Evolutionary conservation across 2,888 invertebrate genomes (phyloP), one percentile per base, ranked within the genome.

Genomic region (Drosophila infuscata): DNA sequence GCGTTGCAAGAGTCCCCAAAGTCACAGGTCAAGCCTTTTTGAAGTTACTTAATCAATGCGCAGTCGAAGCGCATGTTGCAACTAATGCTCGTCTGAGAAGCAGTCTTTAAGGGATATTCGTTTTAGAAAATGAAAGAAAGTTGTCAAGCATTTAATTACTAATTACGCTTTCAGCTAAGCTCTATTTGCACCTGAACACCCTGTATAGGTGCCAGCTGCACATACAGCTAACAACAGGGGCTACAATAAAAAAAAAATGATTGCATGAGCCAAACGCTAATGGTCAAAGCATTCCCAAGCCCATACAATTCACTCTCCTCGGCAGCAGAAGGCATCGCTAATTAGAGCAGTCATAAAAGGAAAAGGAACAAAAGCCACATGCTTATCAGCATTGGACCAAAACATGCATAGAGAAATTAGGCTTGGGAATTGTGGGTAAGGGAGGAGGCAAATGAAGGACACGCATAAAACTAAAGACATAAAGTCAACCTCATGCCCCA

Each of bases 321-420:
- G 17, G 30, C 56, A 49, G 29, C 46, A 15, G 59, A 43, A 60
- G 66, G 51, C 67, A 46, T 30, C 36, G 43, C 59, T 72, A 75
- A 75, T 78, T 81, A 66, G 65, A 53, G 54, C 48, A 61, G 67
- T 71, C 73, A 82, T 82, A 79, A 82, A 73, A 71, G 35, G 57
- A 49, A 17, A 35, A 25, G 25, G 25, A 3, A 57, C n/a, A 25
- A 43, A 33, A 38, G 5, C 32, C 46, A 48, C 70, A 76, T 81
- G 58, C 75, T 73, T 79, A 75, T 82, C 75, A 68, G 63, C 57
- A 33, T 17, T 38, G 32, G 49, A 32, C 48, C 53, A 54, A 58
- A 32, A 46, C 15, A 48, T 43, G 46, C 20, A 48, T 17, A 59
- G 6, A 41, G 46, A 17, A 35, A 53, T 15, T 25, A 11, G 33